These are phyloP conservation scores for Ochropleura plecta DNA, from an alignment of 2,888 invertebrate species.

Conservation along the genomic window DNA sequence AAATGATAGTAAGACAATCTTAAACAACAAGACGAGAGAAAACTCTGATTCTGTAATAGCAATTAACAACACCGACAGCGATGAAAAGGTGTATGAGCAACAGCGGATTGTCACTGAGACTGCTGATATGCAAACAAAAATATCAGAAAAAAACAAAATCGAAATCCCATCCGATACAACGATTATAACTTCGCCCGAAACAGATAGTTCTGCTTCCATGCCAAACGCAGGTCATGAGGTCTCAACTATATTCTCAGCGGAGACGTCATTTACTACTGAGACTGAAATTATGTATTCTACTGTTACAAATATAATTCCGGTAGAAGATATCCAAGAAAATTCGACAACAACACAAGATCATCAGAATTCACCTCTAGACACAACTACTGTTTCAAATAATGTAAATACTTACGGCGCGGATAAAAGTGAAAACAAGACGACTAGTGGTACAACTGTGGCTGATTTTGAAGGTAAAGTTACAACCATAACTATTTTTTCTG, in stretches of 20 bases:
- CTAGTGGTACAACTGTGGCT: conserved; percentile 5
- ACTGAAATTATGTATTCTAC: conserved; percentile 5
- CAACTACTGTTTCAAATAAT: conserved; percentile 1
- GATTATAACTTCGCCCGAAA: conserved; percentile 19
- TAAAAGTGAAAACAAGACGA: conserved; percentile 4
- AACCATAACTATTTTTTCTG: conserved; percentile 5
- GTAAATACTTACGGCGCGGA: conserved; percentile 3
- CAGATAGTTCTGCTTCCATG: conserved; percentile 3
- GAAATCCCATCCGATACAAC: conserved; percentile 7
- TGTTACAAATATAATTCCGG: not conserved
- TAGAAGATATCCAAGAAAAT: not conserved
- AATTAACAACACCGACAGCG: conserved; percentile 26
- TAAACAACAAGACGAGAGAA: conserved; percentile 15
- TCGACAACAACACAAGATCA: not conserved
- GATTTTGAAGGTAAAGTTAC: conserved; percentile 3
- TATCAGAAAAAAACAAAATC: conserved; percentile 15
- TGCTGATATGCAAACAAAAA: conserved; percentile 19
- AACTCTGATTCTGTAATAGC: conserved; percentile 42
- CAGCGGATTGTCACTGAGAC: conserved; percentile 22
- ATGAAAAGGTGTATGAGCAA: conserved; percentile 17
- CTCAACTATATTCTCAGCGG: conserved; percentile 7
- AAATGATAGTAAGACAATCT: conserved; percentile 57
- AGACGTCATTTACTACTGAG: conserved; percentile 7
- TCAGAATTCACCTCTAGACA: not conserved
- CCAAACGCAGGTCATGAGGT: conserved; percentile 26